Percentiles rank a stretch among this genome's conserved stretches.
Evolutionary conservation across 2,113 vertebrate genomes (phyloP).

Genomic region (Gobiocypris rarus): DNA sequence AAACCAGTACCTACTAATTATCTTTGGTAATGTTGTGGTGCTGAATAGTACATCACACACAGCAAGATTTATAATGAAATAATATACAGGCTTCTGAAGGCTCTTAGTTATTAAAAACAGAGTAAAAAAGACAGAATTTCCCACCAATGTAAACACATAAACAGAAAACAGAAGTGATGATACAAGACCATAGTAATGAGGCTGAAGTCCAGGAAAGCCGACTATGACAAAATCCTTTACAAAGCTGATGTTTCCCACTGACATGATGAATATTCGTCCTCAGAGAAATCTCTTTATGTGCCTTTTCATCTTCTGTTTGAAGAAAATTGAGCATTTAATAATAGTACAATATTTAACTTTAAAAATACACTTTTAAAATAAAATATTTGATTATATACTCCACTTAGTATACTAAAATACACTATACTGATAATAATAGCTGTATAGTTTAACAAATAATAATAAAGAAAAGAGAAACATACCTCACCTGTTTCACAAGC

Average conservation of each 20-base stretch:
- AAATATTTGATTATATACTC: not conserved
- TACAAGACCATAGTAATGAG: too few relatives aligned
- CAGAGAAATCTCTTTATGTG: too few relatives aligned
- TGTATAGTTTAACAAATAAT: not conserved
- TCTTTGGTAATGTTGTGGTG: slow-evolving; percentile 66
- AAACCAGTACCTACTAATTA: slow-evolving; percentile 62
- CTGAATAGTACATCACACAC: slow-evolving; percentile 41
- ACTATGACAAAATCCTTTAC: too few relatives aligned
- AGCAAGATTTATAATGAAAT: slow-evolving; percentile 65
- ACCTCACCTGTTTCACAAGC: not conserved
- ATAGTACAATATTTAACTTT: not conserved
- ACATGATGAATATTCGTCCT: too few relatives aligned
- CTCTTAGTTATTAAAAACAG: slow-evolving; percentile 41
- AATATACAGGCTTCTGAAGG: slow-evolving; percentile 68
- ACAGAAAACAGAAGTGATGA: slow-evolving; percentile 32
- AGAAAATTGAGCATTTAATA: not conserved
- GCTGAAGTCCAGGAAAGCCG: too few relatives aligned
- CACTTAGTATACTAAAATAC: not conserved
- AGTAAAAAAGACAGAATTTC: slow-evolving; percentile 51
- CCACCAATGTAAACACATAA: slow-evolving; percentile 52
- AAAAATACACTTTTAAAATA: not conserved
- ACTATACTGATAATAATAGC: not conserved
- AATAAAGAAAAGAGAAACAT: not conserved
- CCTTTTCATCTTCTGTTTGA: not conserved
- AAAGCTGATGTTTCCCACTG: too few relatives aligned